These are phyloP conservation scores for Macaria liturata DNA, from an alignment of 2,888 invertebrate species.

Conservation along the genomic window DNA sequence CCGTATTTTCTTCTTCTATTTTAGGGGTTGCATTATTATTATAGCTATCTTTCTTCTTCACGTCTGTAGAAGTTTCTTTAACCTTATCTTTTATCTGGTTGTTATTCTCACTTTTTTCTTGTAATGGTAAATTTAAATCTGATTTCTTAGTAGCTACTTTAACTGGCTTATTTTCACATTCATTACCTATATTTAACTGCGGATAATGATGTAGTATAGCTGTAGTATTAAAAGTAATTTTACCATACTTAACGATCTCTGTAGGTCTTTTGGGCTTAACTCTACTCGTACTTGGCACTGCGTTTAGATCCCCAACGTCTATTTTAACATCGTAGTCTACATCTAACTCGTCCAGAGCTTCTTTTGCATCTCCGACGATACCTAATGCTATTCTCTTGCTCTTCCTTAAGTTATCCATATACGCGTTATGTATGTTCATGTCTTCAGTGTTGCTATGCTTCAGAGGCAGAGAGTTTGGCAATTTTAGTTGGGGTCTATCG, in stretches of 20 bases:
- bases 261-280: conserved; percentile 56
- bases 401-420: conserved; percentile 71
- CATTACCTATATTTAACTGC: conserved; percentile 54
- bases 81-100: conserved; percentile 47
- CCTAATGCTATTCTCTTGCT: conserved; percentile 70
- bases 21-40: conserved; percentile 62
- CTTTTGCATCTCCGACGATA: conserved; percentile 69
- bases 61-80: conserved; percentile 26
- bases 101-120: conserved; percentile 59
- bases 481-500: conserved; percentile 66
- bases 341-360: conserved; percentile 55
- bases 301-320: conserved; percentile 45
- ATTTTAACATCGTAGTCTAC: conserved; percentile 47
- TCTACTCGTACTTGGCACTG: conserved; percentile 66
- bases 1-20: conserved; percentile 36
- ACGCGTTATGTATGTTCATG: conserved; percentile 73
- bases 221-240: conserved; percentile 76
- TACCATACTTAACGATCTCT: conserved; percentile 72
- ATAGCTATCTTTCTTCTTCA: conserved; percentile 53
- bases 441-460: conserved; percentile 75
- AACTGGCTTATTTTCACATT: conserved; percentile 37
- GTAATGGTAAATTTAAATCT: conserved; percentile 53
- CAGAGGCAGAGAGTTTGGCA: conserved; percentile 74
- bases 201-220: conserved; percentile 77
- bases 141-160: conserved; percentile 56